phyloP scores from a whole-genome alignment of 2,797 vertebrate genomes.

The Nyctibius grandis region DNA sequence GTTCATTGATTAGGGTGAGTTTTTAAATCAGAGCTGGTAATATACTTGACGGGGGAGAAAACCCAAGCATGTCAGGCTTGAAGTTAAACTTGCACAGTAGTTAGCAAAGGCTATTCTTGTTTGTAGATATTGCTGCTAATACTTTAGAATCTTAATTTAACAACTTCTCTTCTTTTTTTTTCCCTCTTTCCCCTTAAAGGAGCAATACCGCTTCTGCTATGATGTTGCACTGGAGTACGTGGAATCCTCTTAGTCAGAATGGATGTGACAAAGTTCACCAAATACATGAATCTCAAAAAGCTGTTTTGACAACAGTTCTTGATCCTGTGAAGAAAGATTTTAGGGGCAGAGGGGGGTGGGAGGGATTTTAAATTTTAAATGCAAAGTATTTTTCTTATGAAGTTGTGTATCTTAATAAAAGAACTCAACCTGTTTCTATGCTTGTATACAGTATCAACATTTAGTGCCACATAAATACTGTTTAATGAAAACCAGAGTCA shows the following conservation, averaged over 20 bases:
- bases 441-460: conserved; percentile 76
- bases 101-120: not conserved
- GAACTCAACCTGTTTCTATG: conserved; percentile 77
- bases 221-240: conserved; percentile 95
- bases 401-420: conserved; percentile 82
- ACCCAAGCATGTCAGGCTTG: not conserved
- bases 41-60: not conserved
- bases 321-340: conserved; percentile 75
- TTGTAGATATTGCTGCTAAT: not conserved
- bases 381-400: conserved; percentile 84
- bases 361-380: conserved; percentile 78
- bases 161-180: not conserved
- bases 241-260: conserved; percentile 85
- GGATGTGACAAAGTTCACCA: conserved; percentile 51
- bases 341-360: conserved; percentile 65
- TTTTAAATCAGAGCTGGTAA: not conserved
- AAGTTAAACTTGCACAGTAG: not conserved
- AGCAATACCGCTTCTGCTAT: conserved; percentile 98
- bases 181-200: conserved; percentile 69
- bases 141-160: not conserved
- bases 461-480: conserved; percentile 75
- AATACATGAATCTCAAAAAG: conserved; percentile 52
- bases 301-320: conserved; percentile 58
- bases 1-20: not conserved
- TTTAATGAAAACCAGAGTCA: conserved; percentile 66